Base-by-base conservation (phyloP, 2,888 invertebrate genomes). In the Pherbina coryleti region DNA sequence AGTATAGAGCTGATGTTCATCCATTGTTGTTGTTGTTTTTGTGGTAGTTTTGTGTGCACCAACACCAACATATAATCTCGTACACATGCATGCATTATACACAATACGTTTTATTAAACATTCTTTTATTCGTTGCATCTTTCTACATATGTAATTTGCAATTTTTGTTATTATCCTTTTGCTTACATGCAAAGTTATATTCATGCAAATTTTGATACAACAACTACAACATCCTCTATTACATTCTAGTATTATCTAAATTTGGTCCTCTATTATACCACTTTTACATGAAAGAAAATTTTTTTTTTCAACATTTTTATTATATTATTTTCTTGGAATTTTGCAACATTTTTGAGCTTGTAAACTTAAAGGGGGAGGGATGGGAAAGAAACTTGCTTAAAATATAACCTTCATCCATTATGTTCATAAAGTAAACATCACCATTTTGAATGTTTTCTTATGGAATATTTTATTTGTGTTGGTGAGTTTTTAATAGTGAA, bases 191-290 rank as follows among this genome's bases (percentile, higher is more conserved):
- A n/a, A n/a, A n/a, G n/a, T n/a, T n/a, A n/a, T n/a, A n/a, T n/a
- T n/a, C n/a, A n/a, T 55, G 37, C 37, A 37, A 7, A 1, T 44
- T 44, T 44, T 44, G 44, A 11, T 11, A 14, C 14, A 44, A 44
- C 44, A 44, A 44, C 44, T 44, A 44, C 44, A 44, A 44, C 44
- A 44, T 14, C 14, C 14, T 4, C 22, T 55, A 5, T 55, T n/a
- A 8, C n/a, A 55, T 19, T 55, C 55, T 55, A 49, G 37, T 44
- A 70, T 70, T 19, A 57, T 31, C 60, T 72, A 72, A 55, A 55
- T 57, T 72, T 72, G 72, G 72, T 72, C 72, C 72, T 34, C 72
- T 72, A 34, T 72, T 72, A 72, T 72, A 72, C 72, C 72, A 67
- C 34, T 70, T 51, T 44, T 70, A 34, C n/a, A 66, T 37, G n/a